phyloP scores from a whole-genome alignment of 2,888 invertebrate genomes.

The Lithophane ornitopus region DNA sequence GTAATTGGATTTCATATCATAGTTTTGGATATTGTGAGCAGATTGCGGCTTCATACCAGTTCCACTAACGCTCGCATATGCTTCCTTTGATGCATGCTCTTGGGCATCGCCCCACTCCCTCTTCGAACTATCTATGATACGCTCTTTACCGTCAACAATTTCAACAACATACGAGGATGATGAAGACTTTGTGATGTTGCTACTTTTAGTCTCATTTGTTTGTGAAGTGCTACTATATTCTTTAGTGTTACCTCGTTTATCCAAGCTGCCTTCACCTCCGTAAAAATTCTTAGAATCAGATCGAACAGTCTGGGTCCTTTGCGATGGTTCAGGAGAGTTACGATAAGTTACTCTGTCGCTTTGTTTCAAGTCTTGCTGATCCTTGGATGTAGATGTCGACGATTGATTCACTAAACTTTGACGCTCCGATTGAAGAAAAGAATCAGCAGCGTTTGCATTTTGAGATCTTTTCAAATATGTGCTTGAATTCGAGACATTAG shows the following conservation, averaged over 20 bases:
- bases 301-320: conserved; percentile 76
- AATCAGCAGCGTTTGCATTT: conserved; percentile 82
- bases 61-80: conserved; percentile 89
- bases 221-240: conserved; percentile 84
- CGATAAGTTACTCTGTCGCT: conserved; percentile 79
- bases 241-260: conserved; percentile 80
- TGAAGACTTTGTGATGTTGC: conserved; percentile 90
- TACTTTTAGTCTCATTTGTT: conserved; percentile 89
- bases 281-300: conserved; percentile 84
- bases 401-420: conserved; percentile 80
- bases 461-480: conserved; percentile 79
- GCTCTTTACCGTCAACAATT: conserved; percentile 92
- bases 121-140: conserved; percentile 90
- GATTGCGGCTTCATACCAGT: conserved; percentile 91
- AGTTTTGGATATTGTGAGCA: conserved; percentile 88
- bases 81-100: conserved; percentile 87
- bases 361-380: conserved; percentile 77
- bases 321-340: conserved; percentile 77
- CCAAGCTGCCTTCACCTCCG: conserved; percentile 82
- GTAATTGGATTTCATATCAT: conserved; percentile 89
- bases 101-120: conserved; percentile 90
- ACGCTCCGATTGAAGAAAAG: conserved; percentile 86
- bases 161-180: conserved; percentile 92
- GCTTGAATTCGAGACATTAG: conserved; percentile 74
- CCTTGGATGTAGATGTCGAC: conserved; percentile 63